Evolutionary conservation across 2,888 invertebrate genomes (phyloP), one percentile per base, ranked within the genome.

Genomic region (Eurois occulta): DNA sequence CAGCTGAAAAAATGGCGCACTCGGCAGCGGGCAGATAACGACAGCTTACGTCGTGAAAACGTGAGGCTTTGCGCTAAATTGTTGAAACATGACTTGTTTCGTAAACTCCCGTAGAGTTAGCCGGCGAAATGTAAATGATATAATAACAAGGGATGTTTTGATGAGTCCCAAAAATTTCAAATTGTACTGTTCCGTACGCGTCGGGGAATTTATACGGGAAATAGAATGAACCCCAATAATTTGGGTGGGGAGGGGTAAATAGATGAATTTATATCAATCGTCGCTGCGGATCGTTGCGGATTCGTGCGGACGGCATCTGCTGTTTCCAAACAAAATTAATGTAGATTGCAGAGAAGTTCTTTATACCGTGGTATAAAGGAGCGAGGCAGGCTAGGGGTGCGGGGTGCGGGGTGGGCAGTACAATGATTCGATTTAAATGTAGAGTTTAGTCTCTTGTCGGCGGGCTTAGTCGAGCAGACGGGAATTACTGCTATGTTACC

Each of bases 1-100:
- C 72, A 68, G 66, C 43, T 41, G 73, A 75, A 85, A 87, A 82
- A 86, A 84, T 84, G 85, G 83, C 86, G 87, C 88, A 87, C 87
- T 89, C 88, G 88, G 83, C 86, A 55, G 74, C 32, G 87, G 82
- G 80, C 92, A 92, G 93, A 94, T 94, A 94, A 93, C 92, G 92
- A 90, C 92, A 91, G 94, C 94, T 94, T 94, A 94, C 89, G 93
- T 92, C 91, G 92, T 86, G 91, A 89, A 85, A 91, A 93, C 94
- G 95, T 92, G 94, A 91, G 91, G 92, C 90, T 91, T 92, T 91
- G 90, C 89, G 89, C 91, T 91, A 93, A 93, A 94, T 93, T 92
- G 94, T 92, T 88, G 92, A 90, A 92, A 93, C 95, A 94, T 94
- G 94, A 94, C 94, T 93, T 91, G 94, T 91, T 91, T 93, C 87